Evolutionary conservation across 2,888 invertebrate species (phyloP), one percentile per base, ranked within the genome.

Genomic region (Euphydryas editha): DNA sequence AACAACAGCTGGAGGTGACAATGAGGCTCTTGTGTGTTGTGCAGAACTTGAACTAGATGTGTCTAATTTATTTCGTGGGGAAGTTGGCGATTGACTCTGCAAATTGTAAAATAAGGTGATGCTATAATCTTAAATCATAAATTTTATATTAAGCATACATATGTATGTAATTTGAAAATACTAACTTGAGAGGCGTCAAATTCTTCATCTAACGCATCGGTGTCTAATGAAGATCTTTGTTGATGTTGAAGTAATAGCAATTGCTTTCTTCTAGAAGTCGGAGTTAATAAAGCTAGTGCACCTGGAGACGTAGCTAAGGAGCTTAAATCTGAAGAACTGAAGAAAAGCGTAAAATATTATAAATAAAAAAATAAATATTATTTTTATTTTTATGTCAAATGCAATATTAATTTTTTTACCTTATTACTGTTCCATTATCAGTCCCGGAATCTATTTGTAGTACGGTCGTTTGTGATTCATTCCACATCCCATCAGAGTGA

Each of bases 401-500:
- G 5, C 6, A 3, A 49, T 49, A 21, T 49, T 54, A 10, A 5
- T 51, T 51, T 5, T 17, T 8, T 36, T 77, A 92, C 93, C 93
- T 93, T 74, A 94, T 85, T 0, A 94, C 93, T 1, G 94, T 94
- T 47, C 94, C 94, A 82, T 94, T 95, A 76, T 95, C 94, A 17
- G 94, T 94, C 49, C 94, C 94, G 17, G 95, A 95, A 80, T 96
- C 96, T 1, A 95, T 94, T 87, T 96, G 96, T 42, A 97, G 92
- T 17, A 97, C 96, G 0, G 97, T 97, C 10, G 96, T 95, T 89
- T 97, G 97, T 13, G 97, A 97, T 89, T 97, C 97, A 87, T 97
- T 97, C 97, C 97, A 97, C 79, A 96, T 95, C 59, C 96, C 96
- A 81, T 97, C 97, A 56, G 97, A 97, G 84, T 97, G 97, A 83